Percentiles rank a stretch among this genome's conserved stretches.
Evolutionary conservation across 2,113 vertebrate species (phyloP).

Genomic region (Neomonachus schauinslandi): DNA sequence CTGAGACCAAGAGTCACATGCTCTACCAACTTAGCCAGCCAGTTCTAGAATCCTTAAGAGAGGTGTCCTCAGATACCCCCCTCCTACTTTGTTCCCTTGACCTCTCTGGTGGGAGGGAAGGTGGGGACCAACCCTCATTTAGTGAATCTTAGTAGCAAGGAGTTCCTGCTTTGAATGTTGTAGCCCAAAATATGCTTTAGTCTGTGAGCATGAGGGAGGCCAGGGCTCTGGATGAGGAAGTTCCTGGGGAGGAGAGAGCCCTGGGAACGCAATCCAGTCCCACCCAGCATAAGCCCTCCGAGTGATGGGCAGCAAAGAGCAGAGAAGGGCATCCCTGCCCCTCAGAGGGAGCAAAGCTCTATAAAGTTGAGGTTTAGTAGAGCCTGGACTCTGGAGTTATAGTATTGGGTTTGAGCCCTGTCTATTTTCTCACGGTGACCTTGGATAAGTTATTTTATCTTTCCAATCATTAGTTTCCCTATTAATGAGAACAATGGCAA

Average conservation of each 20-base stretch:
- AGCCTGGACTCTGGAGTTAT: background rate
- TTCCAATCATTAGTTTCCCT: background rate
- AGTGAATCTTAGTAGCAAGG: background rate
- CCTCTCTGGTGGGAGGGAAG: background rate
- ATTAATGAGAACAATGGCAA: background rate
- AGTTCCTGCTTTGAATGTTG: background rate
- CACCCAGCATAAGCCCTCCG: background rate
- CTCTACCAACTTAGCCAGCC: background rate
- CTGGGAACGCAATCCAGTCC: background rate
- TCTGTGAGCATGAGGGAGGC: background rate
- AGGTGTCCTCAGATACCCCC: background rate
- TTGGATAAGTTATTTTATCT: constrained; percentile 28
- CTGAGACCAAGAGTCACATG: background rate
- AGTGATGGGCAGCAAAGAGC: background rate
- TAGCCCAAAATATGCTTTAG: background rate
- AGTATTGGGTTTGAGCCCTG: constrained; percentile 19
- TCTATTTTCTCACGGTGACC: background rate
- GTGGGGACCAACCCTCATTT: background rate
- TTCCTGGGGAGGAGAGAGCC: background rate
- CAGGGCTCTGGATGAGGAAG: background rate
- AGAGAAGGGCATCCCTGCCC: background rate
- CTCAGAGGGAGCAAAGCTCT: background rate
- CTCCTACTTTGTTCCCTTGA: background rate
- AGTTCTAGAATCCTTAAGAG: background rate
- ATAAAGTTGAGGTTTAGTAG: background rate